Percentiles rank a stretch among this genome's conserved stretches.
These are phyloP conservation scores for Xiphophorus hellerii DNA, from an alignment of 2,113 vertebrate genomes.

Conservation along the genomic window DNA sequence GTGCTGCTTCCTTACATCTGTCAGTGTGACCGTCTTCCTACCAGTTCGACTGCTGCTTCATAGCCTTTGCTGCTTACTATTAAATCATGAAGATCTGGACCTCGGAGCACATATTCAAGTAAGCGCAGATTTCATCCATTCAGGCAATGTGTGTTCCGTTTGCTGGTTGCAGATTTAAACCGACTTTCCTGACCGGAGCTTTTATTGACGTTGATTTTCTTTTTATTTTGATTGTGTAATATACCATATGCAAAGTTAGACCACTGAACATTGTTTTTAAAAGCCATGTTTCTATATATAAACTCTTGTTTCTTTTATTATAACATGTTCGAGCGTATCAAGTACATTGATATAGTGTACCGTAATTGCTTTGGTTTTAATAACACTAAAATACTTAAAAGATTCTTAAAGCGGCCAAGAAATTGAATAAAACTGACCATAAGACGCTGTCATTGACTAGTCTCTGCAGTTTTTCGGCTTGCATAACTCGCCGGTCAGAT, in stretches of 20 bases:
- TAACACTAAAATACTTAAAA: background rate
- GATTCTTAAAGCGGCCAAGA: no score
- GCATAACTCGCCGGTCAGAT: background rate
- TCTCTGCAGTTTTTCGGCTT: background rate
- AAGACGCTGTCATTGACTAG: background rate
- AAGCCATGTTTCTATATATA: no score
- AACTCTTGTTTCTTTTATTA: no score
- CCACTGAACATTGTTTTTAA: no score
- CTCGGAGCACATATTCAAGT: slow-evolving; percentile 83
- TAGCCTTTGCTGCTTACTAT: background rate
- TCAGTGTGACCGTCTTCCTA: slow-evolving; percentile 17
- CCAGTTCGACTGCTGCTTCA: slow-evolving; percentile 1
- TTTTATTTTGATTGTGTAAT: background rate
- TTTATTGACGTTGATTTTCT: background rate
- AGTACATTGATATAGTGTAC: no score
- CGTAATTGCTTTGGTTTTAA: background rate
- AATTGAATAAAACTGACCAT: background rate
- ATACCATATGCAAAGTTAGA: no score
- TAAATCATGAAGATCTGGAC: slow-evolving; percentile 82
- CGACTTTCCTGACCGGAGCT: no score
- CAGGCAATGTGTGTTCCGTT: background rate
- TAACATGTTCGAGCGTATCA: no score
- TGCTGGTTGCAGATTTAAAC: background rate
- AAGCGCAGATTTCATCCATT: slow-evolving; percentile 34
- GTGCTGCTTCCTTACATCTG: background rate